Base-by-base conservation (phyloP, 2,888 invertebrate species). In the Dasypogon diadema region DNA sequence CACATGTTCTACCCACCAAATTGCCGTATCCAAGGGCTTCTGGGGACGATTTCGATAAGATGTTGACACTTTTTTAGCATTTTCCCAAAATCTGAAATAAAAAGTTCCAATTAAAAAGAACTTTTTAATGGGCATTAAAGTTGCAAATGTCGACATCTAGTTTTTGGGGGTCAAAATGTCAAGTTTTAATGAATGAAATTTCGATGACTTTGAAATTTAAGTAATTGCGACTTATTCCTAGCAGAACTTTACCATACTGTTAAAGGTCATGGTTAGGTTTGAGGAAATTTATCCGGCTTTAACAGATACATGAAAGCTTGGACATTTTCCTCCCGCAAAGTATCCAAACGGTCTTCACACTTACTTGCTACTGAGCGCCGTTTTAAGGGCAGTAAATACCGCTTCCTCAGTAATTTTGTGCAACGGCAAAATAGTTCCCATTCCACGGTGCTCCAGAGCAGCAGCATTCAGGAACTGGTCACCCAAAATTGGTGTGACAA, bases 1-100 rank as follows among this genome's bases (percentile, higher is more conserved):
- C 0, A 91, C 89, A 81, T 91, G 89, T 81, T 92, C 91, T 21
- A 90, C 88, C 92, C 91, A 92, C 85, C 90, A 89, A 5, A 90
- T 85, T 8, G 92, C 88, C 5, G 89, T 89, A 21, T 89, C 88
- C 26, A 90, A 84, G 0, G 91, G 89, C 2, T 87, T 83, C 77
- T 89, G 83, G 0, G 88, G 89, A 0, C 91, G 87, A 81, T 89
- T 89, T 68, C 84, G 85, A 82, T 87, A 90, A 18, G 88, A 82
- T 76, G 83, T 84, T 1, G 89, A 88, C n/a, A 89, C 83, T 42
- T 82, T 81, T 80, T 88, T 87, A 5, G 88, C 88, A 77, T 86
- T 83, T 48, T 85, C 82, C 74, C 1, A 42, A 12, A 12, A 12
- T 12, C 42, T 42, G n/a, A 12, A 42, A 42, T 42, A 42, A 10